phyloP scores from a whole-genome alignment of 2,797 vertebrate species.

The Pangasius krempfi region DNA sequence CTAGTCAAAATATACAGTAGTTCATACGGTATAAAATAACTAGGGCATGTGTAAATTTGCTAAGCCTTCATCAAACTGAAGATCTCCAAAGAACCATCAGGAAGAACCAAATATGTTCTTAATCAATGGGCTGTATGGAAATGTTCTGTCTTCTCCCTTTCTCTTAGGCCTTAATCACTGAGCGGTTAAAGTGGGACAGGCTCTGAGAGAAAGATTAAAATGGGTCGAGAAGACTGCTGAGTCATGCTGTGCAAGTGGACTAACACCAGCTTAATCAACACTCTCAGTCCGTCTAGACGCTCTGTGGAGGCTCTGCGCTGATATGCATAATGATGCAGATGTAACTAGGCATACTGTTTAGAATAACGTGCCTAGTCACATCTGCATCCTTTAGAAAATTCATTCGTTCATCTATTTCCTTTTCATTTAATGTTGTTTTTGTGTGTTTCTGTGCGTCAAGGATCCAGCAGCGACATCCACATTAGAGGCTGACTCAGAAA shows the following conservation, averaged over 20 bases:
- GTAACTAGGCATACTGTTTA: too few relatives aligned
- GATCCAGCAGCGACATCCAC: slow-evolving; percentile 88
- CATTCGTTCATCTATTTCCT: background rate
- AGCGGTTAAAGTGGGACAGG: slow-evolving; percentile 19
- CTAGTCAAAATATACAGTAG: background rate
- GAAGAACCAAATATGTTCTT: background rate
- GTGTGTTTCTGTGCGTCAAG: slow-evolving; percentile 67
- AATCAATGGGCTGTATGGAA: background rate
- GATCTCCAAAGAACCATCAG: background rate
- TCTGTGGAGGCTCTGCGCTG: slow-evolving; percentile 4
- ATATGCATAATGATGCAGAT: too few relatives aligned
- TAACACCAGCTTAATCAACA: slow-evolving; percentile 30
- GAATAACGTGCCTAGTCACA: background rate
- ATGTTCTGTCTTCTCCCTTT: background rate
- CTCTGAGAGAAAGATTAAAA: slow-evolving; percentile 46
- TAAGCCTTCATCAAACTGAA: background rate
- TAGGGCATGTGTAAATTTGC: background rate
- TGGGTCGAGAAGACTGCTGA: slow-evolving; percentile 36
- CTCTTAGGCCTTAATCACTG: slow-evolving; percentile 21
- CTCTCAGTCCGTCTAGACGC: slow-evolving; percentile 17
- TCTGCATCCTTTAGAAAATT: background rate
- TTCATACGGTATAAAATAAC: background rate
- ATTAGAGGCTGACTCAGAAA: slow-evolving; percentile 85
- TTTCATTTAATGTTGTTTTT: slow-evolving; percentile 10
- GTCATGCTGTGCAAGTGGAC: slow-evolving; percentile 35